Conservation (phyloP, 1,140 invertebrate genomes). For the Drosophila punjabiensis region DNA sequence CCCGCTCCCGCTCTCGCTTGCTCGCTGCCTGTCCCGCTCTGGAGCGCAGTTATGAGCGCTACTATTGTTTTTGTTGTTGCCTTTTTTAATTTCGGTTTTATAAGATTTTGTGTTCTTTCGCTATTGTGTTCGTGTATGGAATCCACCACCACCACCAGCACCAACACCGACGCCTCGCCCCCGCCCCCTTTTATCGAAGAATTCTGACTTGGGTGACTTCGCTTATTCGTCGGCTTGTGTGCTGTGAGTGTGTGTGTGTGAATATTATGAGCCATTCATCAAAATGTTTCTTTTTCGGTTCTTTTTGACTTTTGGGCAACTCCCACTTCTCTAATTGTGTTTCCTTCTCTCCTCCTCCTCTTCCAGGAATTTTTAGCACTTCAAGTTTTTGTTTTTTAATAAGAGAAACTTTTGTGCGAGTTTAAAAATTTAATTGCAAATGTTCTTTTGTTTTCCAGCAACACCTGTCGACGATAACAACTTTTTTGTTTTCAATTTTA, state of each 20-base stretch:
- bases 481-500: constrained; percentile 6
- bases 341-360: constrained; percentile 19
- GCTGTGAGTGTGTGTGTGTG: constrained; percentile 32
- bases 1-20: constrained; percentile 27
- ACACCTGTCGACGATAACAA: constrained; percentile 38
- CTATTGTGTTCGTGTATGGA: constrained; percentile 51
- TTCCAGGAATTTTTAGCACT: not conserved
- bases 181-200: constrained; percentile 10
- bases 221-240: constrained; percentile 73
- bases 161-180: not conserved
- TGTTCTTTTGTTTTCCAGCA: constrained; percentile 17
- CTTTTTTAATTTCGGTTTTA: constrained; percentile 81
- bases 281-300: constrained; percentile 65
- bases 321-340: constrained; percentile 76
- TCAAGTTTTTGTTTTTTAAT: constrained; percentile 15
- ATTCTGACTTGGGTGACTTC: constrained; percentile 68
- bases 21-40: constrained; percentile 29
- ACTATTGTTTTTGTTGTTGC: constrained; percentile 63
- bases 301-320: constrained; percentile 71
- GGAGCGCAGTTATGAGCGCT: constrained; percentile 73
- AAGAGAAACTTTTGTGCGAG: constrained; percentile 17
- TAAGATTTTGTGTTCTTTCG: constrained; percentile 80
- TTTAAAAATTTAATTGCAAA: constrained; percentile 50
- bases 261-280: constrained; percentile 83
- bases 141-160: constrained; percentile 5